These are phyloP conservation scores for Epinotia brunnichana DNA, from an alignment of 2,888 invertebrate species.

Conservation along the genomic window DNA sequence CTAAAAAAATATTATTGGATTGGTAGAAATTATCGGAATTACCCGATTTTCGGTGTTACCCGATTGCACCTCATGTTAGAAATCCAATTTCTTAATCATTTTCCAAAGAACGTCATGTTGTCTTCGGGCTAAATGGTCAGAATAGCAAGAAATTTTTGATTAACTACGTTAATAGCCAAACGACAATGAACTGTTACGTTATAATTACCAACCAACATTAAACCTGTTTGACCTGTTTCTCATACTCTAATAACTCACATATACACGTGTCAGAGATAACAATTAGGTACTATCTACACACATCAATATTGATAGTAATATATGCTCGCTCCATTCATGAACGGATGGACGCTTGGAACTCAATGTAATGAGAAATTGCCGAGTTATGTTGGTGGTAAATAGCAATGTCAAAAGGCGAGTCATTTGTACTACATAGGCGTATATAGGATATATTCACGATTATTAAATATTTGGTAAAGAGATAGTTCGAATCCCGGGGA, in stretches of 20 bases:
- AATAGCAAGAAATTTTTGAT: too few species aligned
- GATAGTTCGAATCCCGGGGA: too few species aligned
- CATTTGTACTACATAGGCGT: neutral
- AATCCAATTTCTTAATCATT: too few species aligned
- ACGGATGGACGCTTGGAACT: neutral
- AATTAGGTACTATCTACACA: neutral
- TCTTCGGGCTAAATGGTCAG: too few species aligned
- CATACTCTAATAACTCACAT: slow-evolving; percentile 19
- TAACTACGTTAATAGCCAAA: too few species aligned
- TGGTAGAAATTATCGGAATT: too few species aligned
- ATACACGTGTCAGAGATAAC: slow-evolving; percentile 17
- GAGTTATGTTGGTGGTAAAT: neutral
- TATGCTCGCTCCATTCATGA: slow-evolving; percentile 1
- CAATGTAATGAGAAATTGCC: neutral
- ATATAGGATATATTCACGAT: too few species aligned
- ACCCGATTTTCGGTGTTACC: too few species aligned
- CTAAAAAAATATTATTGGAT: too few species aligned
- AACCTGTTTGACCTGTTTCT: slow-evolving; percentile 10
- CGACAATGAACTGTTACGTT: neutral
- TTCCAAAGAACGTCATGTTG: too few species aligned
- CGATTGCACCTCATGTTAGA: too few species aligned
- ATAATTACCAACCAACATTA: slow-evolving; percentile 1
- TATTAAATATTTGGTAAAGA: too few species aligned
- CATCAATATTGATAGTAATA: neutral
- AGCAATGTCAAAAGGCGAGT: neutral